Base-by-base conservation (phyloP, 2,888 invertebrate genomes). In the Pecten maximus region DNA sequence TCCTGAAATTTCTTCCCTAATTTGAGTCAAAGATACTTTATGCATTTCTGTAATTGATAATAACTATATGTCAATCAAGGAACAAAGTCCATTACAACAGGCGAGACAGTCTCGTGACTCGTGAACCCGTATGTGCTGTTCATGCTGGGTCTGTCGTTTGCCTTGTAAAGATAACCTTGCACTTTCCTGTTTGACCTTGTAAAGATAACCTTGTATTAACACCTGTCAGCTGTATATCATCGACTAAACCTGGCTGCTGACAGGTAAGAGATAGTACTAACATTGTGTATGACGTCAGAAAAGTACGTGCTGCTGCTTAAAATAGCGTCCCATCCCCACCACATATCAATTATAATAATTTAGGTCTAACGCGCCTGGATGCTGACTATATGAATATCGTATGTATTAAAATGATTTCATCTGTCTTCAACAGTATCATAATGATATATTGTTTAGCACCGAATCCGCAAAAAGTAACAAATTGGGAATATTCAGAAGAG, bases 141-240 rank as follows among this genome's bases (percentile, higher is more conserved):
- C 28, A 35, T 28, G 28, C 0, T 35, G 35, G 60, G 23, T 60
- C 23, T 60, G 60, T 60, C 74, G 6, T 74, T 44, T 44, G 12
- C 44, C 44, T 44, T 44, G 44, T 44, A 44, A 6, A 28, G 74
- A 74, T 74, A 74, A 74, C 74, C 74, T 74, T 74, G 74, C 15
- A 74, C 74, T 74, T 74, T 35, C 74, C 74, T 74, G 74, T 74
- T 28, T 74, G 35, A 74, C 74, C 28, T 74, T 74, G 74, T 6
- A 74, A 74, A 35, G 74, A 74, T 74, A 74, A 74, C 74, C 74
- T 35, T 35, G 74, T 74, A 74, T 23, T 74, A 23, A 74, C 74
- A 74, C 74, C 74, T 74, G 74, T 74, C 74, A 74, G 35, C 35
- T 3, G 74, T 12, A 10, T 35, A 12, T 74, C 35, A 28, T 12